Conservation (phyloP, 1,140 invertebrate genomes). For the Brachionus rotundiformis region DNA sequence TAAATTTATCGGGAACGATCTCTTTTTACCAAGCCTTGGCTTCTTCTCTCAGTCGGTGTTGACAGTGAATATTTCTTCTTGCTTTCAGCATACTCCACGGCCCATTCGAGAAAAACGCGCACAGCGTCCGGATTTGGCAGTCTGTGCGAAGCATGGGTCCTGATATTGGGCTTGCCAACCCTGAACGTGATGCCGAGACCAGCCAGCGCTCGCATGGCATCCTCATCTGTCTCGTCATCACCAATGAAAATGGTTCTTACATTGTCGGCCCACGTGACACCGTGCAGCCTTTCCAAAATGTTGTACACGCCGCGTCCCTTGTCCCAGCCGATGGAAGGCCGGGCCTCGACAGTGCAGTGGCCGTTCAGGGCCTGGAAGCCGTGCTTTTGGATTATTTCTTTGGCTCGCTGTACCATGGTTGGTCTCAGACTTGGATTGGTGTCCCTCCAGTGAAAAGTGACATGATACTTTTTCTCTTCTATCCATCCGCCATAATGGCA, state of each 20-base stretch:
- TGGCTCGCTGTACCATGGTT: constrained; percentile 65
- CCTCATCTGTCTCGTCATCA: constrained; percentile 85
- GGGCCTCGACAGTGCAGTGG: constrained; percentile 82
- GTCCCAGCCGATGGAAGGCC: constrained; percentile 84
- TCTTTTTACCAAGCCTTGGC: background rate
- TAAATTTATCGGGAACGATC: background rate
- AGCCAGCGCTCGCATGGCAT: constrained; percentile 78
- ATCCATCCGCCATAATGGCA: constrained; percentile 85
- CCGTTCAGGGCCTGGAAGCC: constrained; percentile 61
- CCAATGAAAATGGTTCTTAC: constrained; percentile 86
- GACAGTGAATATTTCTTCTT: background rate
- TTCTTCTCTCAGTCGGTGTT: background rate
- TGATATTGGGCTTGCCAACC: constrained; percentile 63
- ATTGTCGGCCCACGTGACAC: constrained; percentile 84
- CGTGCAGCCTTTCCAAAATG: constrained; percentile 82
- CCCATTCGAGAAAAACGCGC: constrained; percentile 25
- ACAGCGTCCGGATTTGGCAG: background rate
- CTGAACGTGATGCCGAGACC: constrained; percentile 84
- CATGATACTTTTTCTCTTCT: constrained; percentile 81
- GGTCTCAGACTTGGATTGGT: constrained; percentile 62
- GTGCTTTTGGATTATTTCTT: constrained; percentile 5
- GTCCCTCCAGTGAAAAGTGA: constrained; percentile 85
- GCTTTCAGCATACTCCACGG: background rate
- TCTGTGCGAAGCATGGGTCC: constrained; percentile 19
- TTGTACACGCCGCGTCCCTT: constrained; percentile 84